phyloP scores from a whole-genome alignment of 2,888 invertebrate species.

The Acrobasis suavella region DNA sequence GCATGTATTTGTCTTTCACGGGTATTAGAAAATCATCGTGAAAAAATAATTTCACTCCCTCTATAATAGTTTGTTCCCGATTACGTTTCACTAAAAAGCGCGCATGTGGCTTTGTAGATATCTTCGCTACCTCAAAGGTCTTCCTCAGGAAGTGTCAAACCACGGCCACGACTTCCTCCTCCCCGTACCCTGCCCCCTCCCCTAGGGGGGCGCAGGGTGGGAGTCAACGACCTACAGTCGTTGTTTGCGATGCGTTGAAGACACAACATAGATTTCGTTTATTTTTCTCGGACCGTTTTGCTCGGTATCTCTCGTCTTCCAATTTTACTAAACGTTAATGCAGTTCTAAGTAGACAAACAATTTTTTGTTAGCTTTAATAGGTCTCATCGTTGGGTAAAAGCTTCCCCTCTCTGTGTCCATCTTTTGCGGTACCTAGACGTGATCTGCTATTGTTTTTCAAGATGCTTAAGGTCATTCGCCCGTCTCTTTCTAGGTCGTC shows the following conservation, averaged over 20 bases:
- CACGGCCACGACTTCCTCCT: constrained; percentile 72
- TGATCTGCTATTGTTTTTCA: too few species aligned
- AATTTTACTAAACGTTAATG: constrained; percentile 31
- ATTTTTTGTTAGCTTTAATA: too few species aligned
- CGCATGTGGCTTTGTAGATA: constrained; percentile 29
- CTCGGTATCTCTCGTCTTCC: constrained; percentile 54
- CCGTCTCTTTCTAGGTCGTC: too few species aligned
- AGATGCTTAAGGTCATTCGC: too few species aligned
- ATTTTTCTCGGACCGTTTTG: constrained; percentile 59
- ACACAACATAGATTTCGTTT: constrained; percentile 70
- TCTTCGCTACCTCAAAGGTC: constrained; percentile 73
- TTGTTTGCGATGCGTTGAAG: constrained; percentile 75
- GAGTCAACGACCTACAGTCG: constrained; percentile 66
- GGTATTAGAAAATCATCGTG: too few species aligned
- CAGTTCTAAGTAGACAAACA: constrained; percentile 9
- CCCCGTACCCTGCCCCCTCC: constrained; percentile 39
- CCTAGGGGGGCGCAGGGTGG: constrained; percentile 44
- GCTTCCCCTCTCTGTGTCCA: too few species aligned
- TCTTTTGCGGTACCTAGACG: too few species aligned
- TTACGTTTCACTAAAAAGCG: neutral
- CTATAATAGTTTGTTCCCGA: neutral
- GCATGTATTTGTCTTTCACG: too few species aligned
- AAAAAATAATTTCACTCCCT: too few species aligned
- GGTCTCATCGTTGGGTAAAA: too few species aligned
- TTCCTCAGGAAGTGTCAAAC: constrained; percentile 81